phyloP scores from a whole-genome alignment of 2,113 vertebrate species.

The Lipophrys pholis region DNA sequence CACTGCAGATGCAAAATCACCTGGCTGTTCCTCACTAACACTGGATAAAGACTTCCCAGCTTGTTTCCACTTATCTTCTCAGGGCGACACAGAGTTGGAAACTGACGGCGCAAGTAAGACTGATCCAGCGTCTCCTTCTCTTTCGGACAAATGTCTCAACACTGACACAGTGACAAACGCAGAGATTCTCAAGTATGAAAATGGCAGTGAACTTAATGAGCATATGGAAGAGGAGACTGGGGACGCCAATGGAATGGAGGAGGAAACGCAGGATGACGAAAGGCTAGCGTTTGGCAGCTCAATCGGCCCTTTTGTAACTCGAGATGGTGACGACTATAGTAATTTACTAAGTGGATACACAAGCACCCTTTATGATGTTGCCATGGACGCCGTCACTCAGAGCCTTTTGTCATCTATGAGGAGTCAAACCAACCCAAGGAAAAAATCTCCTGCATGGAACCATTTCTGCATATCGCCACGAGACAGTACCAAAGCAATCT shows the following conservation, averaged over 20 bases:
- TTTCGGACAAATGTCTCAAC: slow-evolving; percentile 70
- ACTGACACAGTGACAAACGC: slow-evolving; percentile 59
- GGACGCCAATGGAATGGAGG: slow-evolving; percentile 80
- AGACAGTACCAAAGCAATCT: slow-evolving; percentile 97
- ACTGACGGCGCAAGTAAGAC: slow-evolving; percentile 61
- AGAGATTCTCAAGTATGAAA: slow-evolving; percentile 53
- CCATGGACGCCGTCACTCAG: slow-evolving; percentile 98
- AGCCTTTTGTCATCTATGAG: slow-evolving; percentile 91
- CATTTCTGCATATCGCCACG: slow-evolving; percentile 98
- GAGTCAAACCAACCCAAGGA: slow-evolving; percentile 89
- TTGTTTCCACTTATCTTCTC: slow-evolving; percentile 82
- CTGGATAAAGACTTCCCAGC: slow-evolving; percentile 80
- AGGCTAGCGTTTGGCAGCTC: slow-evolving; percentile 81
- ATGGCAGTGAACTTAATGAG: slow-evolving; percentile 64
- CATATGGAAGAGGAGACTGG: slow-evolving; percentile 82
- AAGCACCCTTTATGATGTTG: slow-evolving; percentile 94
- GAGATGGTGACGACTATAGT: slow-evolving; percentile 89
- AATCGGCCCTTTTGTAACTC: slow-evolving; percentile 82
- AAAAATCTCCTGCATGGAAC: slow-evolving; percentile 98
- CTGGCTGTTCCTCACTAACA: slow-evolving; percentile 65
- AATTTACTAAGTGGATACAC: slow-evolving; percentile 92
- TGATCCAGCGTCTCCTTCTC: slow-evolving; percentile 67
- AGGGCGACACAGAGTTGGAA: slow-evolving; percentile 73
- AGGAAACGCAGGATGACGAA: slow-evolving; percentile 86
- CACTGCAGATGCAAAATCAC: slow-evolving; percentile 54